These are phyloP conservation scores for Pogonocichla stellata DNA, from an alignment of 2,113 vertebrate species.

Conservation along the genomic window DNA sequence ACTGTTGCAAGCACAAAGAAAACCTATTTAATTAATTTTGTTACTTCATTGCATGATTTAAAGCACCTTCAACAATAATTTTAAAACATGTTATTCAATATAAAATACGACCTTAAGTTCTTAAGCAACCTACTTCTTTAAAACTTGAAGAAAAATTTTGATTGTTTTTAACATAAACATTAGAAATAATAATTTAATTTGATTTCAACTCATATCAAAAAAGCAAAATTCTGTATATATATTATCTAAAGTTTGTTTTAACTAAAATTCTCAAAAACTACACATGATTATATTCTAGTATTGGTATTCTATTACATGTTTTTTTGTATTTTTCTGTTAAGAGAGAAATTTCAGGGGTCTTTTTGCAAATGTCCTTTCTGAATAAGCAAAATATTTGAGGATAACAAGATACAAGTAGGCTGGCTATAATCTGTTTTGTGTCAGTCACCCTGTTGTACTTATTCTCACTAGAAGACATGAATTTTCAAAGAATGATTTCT, in stretches of 20 bases:
- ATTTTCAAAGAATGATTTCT: not conserved
- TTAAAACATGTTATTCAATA: not conserved
- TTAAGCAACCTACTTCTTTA: not conserved
- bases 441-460: not conserved
- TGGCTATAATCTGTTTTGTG: not conserved
- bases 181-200: not conserved
- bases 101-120: not conserved
- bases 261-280: not conserved
- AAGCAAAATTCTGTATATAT: not conserved
- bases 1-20: not conserved
- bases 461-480: not conserved
- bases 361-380: not conserved
- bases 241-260: not conserved
- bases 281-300: not conserved
- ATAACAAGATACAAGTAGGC: not conserved
- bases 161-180: not conserved
- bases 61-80: not conserved
- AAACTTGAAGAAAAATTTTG: not conserved
- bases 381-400: conserved; percentile 14
- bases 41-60: not conserved
- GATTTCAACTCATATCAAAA: not conserved
- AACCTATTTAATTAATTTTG: not conserved
- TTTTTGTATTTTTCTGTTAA: not conserved
- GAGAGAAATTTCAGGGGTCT: not conserved
- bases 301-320: not conserved